Percentiles rank a stretch among this genome's conserved stretches.
Conservation (phyloP, 2,113 vertebrate genomes). For the Microcebus lehilahytsara region DNA sequence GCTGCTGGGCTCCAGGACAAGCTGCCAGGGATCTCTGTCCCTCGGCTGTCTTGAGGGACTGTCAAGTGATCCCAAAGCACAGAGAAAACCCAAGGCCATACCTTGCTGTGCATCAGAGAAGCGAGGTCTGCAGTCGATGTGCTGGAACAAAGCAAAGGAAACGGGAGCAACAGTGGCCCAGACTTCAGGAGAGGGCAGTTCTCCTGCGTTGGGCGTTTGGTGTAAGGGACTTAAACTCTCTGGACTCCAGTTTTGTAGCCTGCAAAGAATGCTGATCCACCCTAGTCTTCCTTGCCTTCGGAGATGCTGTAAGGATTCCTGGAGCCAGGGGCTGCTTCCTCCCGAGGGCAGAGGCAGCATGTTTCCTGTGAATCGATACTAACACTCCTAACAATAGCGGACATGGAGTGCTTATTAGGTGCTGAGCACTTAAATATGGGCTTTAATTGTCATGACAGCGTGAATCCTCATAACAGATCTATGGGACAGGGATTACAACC, state of each 20-base stretch:
- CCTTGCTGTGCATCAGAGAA: constrained; percentile 87
- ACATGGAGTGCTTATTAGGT: neutral
- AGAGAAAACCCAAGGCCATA: constrained; percentile 74
- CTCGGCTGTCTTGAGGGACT: neutral
- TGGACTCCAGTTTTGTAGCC: neutral
- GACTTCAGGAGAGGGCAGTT: neutral
- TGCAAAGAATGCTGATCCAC: neutral
- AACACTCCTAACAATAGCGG: no score
- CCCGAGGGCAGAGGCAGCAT: no score
- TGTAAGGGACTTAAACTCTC: neutral
- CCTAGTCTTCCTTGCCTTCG: neutral
- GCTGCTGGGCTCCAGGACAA: neutral
- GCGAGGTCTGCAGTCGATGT: constrained; percentile 83
- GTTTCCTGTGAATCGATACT: neutral
- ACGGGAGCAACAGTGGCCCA: neutral
- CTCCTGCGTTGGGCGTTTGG: neutral
- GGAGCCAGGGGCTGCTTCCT: neutral
- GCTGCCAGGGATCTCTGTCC: neutral
- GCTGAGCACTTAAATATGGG: neutral
- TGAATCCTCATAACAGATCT: neutral
- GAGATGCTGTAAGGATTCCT: neutral
- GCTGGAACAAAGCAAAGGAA: constrained; percentile 79
- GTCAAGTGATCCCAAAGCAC: neutral
- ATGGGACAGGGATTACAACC: neutral
- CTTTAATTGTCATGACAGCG: rapidly evolving